Base-by-base conservation (phyloP, 1,140 invertebrate species). In the Lysiphlebus fabarum region DNA sequence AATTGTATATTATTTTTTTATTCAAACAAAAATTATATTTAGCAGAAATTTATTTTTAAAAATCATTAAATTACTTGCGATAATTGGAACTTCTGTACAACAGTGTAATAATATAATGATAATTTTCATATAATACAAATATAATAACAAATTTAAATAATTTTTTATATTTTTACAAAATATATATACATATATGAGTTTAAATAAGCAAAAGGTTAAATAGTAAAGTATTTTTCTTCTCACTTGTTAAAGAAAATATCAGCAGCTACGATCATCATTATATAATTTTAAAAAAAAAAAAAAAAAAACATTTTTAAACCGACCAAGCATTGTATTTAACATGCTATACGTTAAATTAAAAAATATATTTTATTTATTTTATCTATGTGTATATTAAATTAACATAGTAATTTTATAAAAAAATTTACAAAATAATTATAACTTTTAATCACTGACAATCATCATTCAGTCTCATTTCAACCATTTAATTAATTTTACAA, bases 401-500 rank as follows among this genome's bases (percentile, higher is more conserved):
- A 64, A 73, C 66, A 61, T 59, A 59, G 69, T 70, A 74, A 74
- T 67, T 70, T 67, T 72, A 71, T 71, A 69, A 69, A 65, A 63
- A 68, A 66, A 62, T 68, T 67, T 26, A 1, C 17, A 26, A 1
- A 67, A 70, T 74, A 76, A 76, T 76, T 76, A 76, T 76, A 70
- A 76, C 70, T 76, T 70, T 70, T 76, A 74, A 76, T 76, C 70
- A 73, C 66, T 70, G 73, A 71, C 72, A 70, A 74, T 76, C 61
- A 69, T 70, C 67, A 67, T 68, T 26, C n/a, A 69, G 67, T 65
- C 66, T 73, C 74, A 74, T 73, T 69, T 68, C 68, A 64, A 69
- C 65, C 69, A 68, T 71, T 72, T 69, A 68, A 74, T 56, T 53
- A 36, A 34, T 26, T 11, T 33, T n/a, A n/a, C 0, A 26, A 26